Conservation (phyloP, 2,888 invertebrate genomes). For the Neocrepidodera transversa region DNA sequence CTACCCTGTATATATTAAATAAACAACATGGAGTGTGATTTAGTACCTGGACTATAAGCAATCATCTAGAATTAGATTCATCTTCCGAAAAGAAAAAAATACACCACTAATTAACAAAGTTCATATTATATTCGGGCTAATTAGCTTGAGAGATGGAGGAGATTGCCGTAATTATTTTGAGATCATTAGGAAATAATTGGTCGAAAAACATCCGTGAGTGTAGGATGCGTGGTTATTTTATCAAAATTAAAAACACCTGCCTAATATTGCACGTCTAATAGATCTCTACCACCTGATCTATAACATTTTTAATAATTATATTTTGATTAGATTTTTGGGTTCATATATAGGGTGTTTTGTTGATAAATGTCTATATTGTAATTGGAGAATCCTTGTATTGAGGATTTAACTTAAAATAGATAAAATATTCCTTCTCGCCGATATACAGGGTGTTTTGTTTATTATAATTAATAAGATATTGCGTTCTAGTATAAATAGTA, state of each 20-base stretch:
- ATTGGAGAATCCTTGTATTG: no score
- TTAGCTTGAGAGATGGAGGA: slow-evolving; percentile 40
- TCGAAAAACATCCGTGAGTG: slow-evolving; percentile 41
- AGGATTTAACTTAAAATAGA: no score
- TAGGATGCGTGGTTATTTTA: slow-evolving; percentile 40
- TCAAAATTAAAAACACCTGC: slow-evolving; percentile 45
- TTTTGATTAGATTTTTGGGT: no score
- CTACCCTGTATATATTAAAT: no score
- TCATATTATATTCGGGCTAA: slow-evolving; percentile 41
- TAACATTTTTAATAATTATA: slow-evolving; percentile 26
- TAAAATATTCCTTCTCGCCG: no score
- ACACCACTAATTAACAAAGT: slow-evolving; percentile 39
- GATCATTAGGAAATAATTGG: slow-evolving; percentile 48
- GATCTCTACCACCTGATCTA: slow-evolving; percentile 30
- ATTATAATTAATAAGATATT: no score
- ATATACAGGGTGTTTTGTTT: no score
- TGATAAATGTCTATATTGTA: no score
- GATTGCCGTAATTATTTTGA: slow-evolving; percentile 44
- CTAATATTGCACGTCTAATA: slow-evolving; percentile 37
- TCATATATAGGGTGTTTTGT: no score
- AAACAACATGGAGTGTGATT: no score
- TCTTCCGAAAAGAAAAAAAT: slow-evolving; percentile 19
- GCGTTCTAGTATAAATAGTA: no score
- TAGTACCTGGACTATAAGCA: slow-evolving; percentile 3
- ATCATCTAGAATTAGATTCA: slow-evolving; percentile 29